Evolutionary conservation across 1,140 invertebrate genomes (phyloP).

Genomic region (Panagrolaimus sp.): DNA sequence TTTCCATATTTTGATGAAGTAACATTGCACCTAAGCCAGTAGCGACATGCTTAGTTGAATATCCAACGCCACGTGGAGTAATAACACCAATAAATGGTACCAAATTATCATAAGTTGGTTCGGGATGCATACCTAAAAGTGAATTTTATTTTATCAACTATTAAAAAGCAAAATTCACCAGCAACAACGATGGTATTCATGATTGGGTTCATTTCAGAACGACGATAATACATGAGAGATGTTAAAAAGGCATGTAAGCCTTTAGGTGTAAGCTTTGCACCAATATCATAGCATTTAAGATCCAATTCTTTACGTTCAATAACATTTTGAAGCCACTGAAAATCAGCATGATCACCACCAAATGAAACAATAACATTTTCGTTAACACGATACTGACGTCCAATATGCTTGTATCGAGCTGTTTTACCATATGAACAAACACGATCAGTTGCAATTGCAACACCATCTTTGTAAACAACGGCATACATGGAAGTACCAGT

Average conservation of each 20-base stretch:
- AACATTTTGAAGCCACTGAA: slow-evolving; percentile 56
- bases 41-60: slow-evolving; percentile 41
- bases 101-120: slow-evolving; percentile 39
- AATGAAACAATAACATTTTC: slow-evolving; percentile 47
- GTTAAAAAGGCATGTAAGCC: slow-evolving; percentile 50
- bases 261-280: slow-evolving; percentile 41
- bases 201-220: slow-evolving; percentile 53
- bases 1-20: slow-evolving; percentile 40
- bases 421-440: slow-evolving; percentile 48
- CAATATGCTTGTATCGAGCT: slow-evolving; percentile 44
- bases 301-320: slow-evolving; percentile 48
- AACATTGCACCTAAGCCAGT: slow-evolving; percentile 51
- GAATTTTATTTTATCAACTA: background rate
- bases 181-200: slow-evolving; percentile 54
- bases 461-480: slow-evolving; percentile 50
- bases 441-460: slow-evolving; percentile 49
- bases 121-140: slow-evolving; percentile 47
- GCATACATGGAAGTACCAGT: slow-evolving; percentile 57
- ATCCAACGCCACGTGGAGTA: slow-evolving; percentile 47
- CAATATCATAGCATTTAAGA: slow-evolving; percentile 20
- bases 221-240: slow-evolving; percentile 51
- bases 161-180: slow-evolving; percentile 32
- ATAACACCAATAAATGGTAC: slow-evolving; percentile 56
- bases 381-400: slow-evolving; percentile 45
- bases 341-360: slow-evolving; percentile 55